A percentile compares a stretch with the other conserved stretches of the same genome.
Evolutionary conservation across 35 echinoderm and acorn worm genomes (phyloP).

Genomic region (Heliocidaris erythrogramma): DNA sequence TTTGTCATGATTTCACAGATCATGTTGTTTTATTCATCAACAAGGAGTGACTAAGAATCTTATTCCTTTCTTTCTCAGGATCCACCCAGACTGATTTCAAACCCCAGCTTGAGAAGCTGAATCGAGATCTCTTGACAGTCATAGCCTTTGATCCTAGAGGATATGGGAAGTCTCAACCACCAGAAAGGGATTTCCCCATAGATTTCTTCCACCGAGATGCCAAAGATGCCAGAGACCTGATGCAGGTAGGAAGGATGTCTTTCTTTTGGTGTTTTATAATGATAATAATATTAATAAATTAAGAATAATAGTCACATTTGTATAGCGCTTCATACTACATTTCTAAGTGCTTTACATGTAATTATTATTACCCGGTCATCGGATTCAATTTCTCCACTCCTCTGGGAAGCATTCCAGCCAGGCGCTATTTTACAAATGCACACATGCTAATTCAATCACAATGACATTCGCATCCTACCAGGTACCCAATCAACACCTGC

Average conservation of each 20-base stretch:
- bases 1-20: too few relatives aligned
- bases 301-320: not conserved
- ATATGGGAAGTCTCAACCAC: constrained; percentile 90
- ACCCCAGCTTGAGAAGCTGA: constrained; percentile 79
- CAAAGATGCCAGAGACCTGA: constrained; percentile 77
- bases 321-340: not conserved
- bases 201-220: constrained; percentile 91
- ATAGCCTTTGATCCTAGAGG: constrained; percentile 87
- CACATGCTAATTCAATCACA: too few relatives aligned
- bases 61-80: constrained; percentile 44
- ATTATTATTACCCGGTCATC: not conserved
- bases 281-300: not conserved
- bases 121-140: constrained; percentile 66
- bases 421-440: too few relatives aligned
- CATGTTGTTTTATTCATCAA: not conserved
- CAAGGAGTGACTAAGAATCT: not conserved
- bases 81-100: constrained; percentile 68
- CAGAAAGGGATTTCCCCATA: constrained; percentile 78
- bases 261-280: too few relatives aligned
- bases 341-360: not conserved
- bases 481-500: too few relatives aligned
- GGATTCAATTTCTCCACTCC: not conserved
- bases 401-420: too few relatives aligned
- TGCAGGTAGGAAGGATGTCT: constrained; percentile 59
- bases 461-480: too few relatives aligned